These are phyloP conservation scores for Marisa cornuarietis DNA, from an alignment of 1,140 invertebrate species.

Conservation along the genomic window DNA sequence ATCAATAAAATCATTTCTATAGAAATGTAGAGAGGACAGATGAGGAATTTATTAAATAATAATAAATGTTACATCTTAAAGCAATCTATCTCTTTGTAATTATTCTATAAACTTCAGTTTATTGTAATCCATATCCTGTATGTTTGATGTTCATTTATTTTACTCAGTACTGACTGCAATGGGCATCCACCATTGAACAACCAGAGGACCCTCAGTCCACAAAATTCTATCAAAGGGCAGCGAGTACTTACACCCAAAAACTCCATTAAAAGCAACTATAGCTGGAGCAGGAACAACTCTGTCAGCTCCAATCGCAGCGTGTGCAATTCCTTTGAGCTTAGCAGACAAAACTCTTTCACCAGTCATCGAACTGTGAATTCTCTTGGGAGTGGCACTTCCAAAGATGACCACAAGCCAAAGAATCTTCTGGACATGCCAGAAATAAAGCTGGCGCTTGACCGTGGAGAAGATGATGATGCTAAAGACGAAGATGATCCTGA, in stretches of 20 bases:
- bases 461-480: slow-evolving; percentile 39
- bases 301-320: slow-evolving; percentile 55
- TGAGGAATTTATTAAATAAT: too few species aligned
- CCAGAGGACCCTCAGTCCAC: slow-evolving; percentile 65
- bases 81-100: not conserved
- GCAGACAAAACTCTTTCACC: slow-evolving; percentile 64
- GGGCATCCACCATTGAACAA: slow-evolving; percentile 70
- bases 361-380: slow-evolving; percentile 56
- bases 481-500: slow-evolving; percentile 57
- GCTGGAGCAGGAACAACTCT: slow-evolving; percentile 60
- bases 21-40: too few species aligned
- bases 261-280: slow-evolving; percentile 70
- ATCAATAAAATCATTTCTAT: too few species aligned
- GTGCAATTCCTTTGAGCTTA: slow-evolving; percentile 58
- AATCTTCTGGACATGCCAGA: slow-evolving; percentile 52
- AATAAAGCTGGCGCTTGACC: slow-evolving; percentile 32
- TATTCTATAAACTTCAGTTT: not conserved
- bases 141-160: slow-evolving; percentile 16
- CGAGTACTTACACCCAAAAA: slow-evolving; percentile 72
- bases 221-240: slow-evolving; percentile 69
- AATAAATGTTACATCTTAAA: not conserved
- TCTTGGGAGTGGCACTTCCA: slow-evolving; percentile 51
- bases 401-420: slow-evolving; percentile 65
- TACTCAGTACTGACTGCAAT: slow-evolving; percentile 74
- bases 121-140: not conserved